phyloP scores from a whole-genome alignment of 2,797 vertebrate species.

The Acropternis orthonyx region DNA sequence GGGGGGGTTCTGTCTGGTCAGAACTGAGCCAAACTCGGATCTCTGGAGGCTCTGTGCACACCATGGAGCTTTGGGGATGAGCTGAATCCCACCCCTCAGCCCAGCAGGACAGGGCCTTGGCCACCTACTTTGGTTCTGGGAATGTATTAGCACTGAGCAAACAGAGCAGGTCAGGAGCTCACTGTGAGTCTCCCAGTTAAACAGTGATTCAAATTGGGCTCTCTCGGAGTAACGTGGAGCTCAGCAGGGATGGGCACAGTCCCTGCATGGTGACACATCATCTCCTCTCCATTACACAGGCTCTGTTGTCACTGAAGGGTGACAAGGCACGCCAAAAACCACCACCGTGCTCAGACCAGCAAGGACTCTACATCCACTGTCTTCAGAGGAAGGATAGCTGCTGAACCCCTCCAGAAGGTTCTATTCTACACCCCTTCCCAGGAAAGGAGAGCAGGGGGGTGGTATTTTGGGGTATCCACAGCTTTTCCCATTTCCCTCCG shows the following conservation, averaged over 20 bases:
- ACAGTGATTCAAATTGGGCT: fast-evolving
- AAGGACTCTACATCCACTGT: not conserved
- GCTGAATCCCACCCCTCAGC: not conserved
- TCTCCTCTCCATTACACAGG: not conserved
- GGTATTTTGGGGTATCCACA: not conserved
- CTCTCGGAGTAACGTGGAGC: not conserved
- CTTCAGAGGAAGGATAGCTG: not conserved
- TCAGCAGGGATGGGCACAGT: not conserved
- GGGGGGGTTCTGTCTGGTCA: not conserved
- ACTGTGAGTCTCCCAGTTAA: not conserved
- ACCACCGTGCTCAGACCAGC: fast-evolving
- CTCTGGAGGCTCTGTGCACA: not conserved
- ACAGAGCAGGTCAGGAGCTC: not conserved
- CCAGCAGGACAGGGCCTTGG: not conserved
- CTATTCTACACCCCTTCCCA: not conserved
- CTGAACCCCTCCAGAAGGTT: not conserved
- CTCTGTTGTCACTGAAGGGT: not conserved
- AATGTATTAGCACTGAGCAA: not conserved
- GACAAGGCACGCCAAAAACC: not conserved
- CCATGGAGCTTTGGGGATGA: not conserved
- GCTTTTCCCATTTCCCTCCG: not conserved
- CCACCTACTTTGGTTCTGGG: not conserved
- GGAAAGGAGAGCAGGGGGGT: not conserved
- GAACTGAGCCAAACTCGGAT: not conserved
- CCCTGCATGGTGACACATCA: fast-evolving